Evolutionary conservation across 1,140 invertebrate genomes (phyloP).

Genomic region (Musca domestica): DNA sequence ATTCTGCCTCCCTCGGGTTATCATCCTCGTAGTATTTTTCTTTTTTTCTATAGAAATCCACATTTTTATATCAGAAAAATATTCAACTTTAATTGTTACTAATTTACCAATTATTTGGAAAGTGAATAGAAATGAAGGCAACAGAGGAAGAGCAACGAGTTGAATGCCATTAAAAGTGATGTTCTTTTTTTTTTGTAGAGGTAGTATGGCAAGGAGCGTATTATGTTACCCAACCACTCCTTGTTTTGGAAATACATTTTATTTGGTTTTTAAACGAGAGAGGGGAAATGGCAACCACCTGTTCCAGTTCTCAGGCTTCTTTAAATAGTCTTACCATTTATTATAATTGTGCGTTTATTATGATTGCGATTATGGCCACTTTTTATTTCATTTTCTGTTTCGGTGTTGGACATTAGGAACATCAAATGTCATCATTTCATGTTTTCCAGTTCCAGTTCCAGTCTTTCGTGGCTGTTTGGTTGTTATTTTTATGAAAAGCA

Average conservation of each 20-base stretch:
- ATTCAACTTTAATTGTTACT: conserved; percentile 13
- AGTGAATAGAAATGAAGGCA: no score
- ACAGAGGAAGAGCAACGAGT: background rate
- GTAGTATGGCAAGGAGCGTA: no score
- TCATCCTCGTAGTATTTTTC: no score
- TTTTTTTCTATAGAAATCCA: no score
- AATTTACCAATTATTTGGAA: conserved; percentile 11
- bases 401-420: background rate
- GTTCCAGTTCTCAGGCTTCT: conserved; percentile 9
- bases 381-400: background rate
- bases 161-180: no score
- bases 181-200: background rate
- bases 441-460: background rate
- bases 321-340: conserved; percentile 6
- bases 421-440: conserved; percentile 10
- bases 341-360: conserved; percentile 15
- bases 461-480: background rate
- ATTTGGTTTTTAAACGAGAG: no score
- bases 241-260: background rate
- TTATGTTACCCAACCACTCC: conserved; percentile 1
- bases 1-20: no score
- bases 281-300: background rate
- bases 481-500: conserved; percentile 9
- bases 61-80: no score
- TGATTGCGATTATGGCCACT: background rate